A percentile compares a stretch with the other conserved stretches of the same genome.
These are phyloP conservation scores for Agriotes lineatus DNA, from an alignment of 2,888 invertebrate species.

Conservation along the genomic window DNA sequence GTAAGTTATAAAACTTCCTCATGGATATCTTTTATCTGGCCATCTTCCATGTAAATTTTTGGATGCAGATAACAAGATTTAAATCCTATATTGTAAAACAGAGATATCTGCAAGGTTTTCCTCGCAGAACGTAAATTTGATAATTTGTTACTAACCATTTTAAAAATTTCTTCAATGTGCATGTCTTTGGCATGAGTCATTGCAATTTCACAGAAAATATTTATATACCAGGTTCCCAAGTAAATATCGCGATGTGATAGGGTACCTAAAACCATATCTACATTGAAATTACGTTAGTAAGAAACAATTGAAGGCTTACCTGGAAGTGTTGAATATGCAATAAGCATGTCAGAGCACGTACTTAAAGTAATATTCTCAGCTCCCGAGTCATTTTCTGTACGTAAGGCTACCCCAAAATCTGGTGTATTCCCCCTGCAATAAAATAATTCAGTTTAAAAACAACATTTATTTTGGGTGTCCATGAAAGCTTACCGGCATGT, in stretches of 20 bases:
- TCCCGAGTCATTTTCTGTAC: slow-evolving; percentile 48
- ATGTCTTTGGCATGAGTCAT: slow-evolving; percentile 73
- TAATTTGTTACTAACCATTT: slow-evolving; percentile 70
- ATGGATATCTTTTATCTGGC: slow-evolving; percentile 50
- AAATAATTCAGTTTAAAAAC: too few relatives aligned
- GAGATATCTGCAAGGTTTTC: slow-evolving; percentile 72
- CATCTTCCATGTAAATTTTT: slow-evolving; percentile 68
- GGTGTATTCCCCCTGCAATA: slow-evolving; percentile 57
- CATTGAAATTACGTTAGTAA: too few relatives aligned
- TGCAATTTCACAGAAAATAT: slow-evolving; percentile 74
- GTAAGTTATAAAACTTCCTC: too few relatives aligned
- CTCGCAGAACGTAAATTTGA: slow-evolving; percentile 59
- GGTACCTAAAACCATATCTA: too few relatives aligned
- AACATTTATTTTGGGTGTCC: too few relatives aligned
- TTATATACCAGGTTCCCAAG: slow-evolving; percentile 79
- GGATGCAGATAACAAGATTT: slow-evolving; percentile 76
- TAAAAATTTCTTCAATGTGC: slow-evolving; percentile 74
- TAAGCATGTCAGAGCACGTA: slow-evolving; percentile 70
- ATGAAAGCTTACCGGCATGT: slow-evolving; percentile 74
- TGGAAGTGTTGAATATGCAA: slow-evolving; percentile 73
- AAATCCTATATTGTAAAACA: slow-evolving; percentile 73
- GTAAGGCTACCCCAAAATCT: slow-evolving; percentile 50
- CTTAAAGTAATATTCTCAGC: slow-evolving; percentile 50
- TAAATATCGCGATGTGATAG: slow-evolving; percentile 72
- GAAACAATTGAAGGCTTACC: slow-evolving; percentile 60